phyloP scores from a whole-genome alignment of 2,797 vertebrate species.

The Ambastaia sidthimunki region DNA sequence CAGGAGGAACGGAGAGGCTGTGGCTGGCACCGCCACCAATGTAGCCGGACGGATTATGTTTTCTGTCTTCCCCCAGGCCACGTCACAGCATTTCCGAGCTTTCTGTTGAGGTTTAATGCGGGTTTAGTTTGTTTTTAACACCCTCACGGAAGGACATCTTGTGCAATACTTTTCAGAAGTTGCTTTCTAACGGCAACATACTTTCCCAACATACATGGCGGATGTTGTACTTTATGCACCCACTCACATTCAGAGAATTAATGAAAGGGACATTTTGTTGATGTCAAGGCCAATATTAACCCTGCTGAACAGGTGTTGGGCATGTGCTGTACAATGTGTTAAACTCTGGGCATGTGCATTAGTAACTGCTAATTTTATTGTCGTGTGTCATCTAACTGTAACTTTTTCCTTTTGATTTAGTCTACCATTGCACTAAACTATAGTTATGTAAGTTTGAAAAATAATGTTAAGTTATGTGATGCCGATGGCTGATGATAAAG shows the following conservation, averaged over 20 bases:
- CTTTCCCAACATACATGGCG: not conserved
- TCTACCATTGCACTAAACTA: not conserved
- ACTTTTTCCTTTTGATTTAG: not conserved
- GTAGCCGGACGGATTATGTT: slow-evolving; percentile 35
- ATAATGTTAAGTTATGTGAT: not conserved
- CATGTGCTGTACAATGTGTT: slow-evolving; percentile 47
- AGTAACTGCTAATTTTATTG: slow-evolving; percentile 22
- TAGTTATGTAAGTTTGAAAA: slow-evolving; percentile 2
- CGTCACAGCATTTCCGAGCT: slow-evolving; percentile 1
- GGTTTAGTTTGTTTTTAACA: not conserved
- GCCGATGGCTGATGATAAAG: slow-evolving; percentile 31
- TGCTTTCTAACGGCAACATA: not conserved
- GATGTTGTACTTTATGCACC: slow-evolving; percentile 2
- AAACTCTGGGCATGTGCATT: slow-evolving; percentile 42
- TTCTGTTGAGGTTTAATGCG: not conserved
- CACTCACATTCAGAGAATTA: slow-evolving; percentile 31
- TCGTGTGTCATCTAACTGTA: slow-evolving; percentile 34
- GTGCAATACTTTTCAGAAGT: not conserved
- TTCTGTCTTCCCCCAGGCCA: slow-evolving; percentile 3
- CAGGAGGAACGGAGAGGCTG: slow-evolving; percentile 49
- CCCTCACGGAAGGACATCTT: not conserved
- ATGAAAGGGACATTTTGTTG: slow-evolving; percentile 49
- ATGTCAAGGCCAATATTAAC: slow-evolving; percentile 52
- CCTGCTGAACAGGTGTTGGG: slow-evolving; percentile 56
- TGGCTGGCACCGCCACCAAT: slow-evolving; percentile 44